Base-by-base conservation (phyloP, 2,113 vertebrate genomes). In the Chrysemys picta region DNA sequence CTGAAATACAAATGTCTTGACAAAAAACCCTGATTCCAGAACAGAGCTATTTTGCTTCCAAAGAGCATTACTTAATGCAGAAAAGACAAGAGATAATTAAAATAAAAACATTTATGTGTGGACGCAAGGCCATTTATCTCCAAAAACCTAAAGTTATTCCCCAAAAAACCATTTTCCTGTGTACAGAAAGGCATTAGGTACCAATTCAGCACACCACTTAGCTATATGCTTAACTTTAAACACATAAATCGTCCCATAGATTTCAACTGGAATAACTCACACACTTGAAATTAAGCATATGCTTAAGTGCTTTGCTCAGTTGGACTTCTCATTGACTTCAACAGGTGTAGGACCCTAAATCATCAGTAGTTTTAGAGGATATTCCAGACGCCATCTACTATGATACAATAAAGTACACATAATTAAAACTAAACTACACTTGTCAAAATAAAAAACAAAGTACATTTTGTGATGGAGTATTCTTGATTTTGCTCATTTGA, bases 341-440 rank as follows among this genome's bases (percentile, higher is more conserved):
- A 16, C 16, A 89, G 42, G 24, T 83, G 27, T 35, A n/a, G 57
- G 16, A 82, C 5, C 25, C 87, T 90, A 92, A 93, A 85, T 42
- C 8, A 85, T 91, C 62, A 53, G 25, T 62, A 52, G 75, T 84
- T 49, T 2, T 6, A 47, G 49, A 81, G 54, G 50, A 87, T 81
- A 87, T 47, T 69, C 82, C 49, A 87, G 56, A 69, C 49, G 3
- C 91, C 29, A 13, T 82, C 89, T 84, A 78, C 56, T 8, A 1
- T 80, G 76, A 95, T 91, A 88, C n/a, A 80, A 35, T 72, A 25
- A 76, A 45, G 25, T 56, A 94, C 89, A 91, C 69, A 62, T 8
- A 91, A 90, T 29, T 91, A 89, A 85, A 93, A 90, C 91, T 82
- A 91, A 93, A 95, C 12, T 57, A 69, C 54, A 62, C 35, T 80